Evolutionary conservation across 2,888 invertebrate genomes (phyloP).

Genomic region (Drosophila antonietae): DNA sequence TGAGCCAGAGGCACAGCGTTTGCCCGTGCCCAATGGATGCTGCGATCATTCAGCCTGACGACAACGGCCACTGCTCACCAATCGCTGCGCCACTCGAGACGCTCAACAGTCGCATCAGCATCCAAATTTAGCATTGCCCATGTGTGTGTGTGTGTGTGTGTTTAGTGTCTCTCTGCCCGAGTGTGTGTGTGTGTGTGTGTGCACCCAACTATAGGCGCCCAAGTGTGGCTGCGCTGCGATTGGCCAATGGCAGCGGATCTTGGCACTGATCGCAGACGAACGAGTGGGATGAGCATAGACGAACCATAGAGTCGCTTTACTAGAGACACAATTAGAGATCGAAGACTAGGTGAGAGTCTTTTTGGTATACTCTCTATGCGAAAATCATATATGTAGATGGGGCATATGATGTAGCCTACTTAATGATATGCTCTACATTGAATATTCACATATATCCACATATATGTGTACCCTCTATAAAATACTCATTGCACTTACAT

Average conservation of each 20-base stretch:
- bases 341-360: neutral
- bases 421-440: neutral
- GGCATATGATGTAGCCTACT: neutral
- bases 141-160: neutral
- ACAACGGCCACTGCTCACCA: constrained; percentile 30
- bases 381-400: neutral
- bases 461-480: neutral
- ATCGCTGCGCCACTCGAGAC: constrained; percentile 57
- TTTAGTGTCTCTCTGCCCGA: neutral
- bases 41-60: constrained; percentile 13
- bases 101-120: constrained; percentile 42
- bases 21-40: constrained; percentile 48
- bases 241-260: constrained; percentile 40
- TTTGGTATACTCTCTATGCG: neutral
- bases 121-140: constrained; percentile 46
- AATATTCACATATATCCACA: neutral
- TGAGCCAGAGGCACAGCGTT: constrained; percentile 58
- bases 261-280: constrained; percentile 2
- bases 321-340: too few relatives aligned
- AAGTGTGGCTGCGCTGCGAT: constrained; percentile 3
- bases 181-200: constrained; percentile 5
- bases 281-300: neutral
- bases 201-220: neutral
- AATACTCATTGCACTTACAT: neutral
- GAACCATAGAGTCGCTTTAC: constrained; percentile 14